Evolutionary conservation across 2,888 invertebrate species (phyloP), one percentile per base, ranked within the genome.

Genomic region (Peribatodes rhomboidaria): DNA sequence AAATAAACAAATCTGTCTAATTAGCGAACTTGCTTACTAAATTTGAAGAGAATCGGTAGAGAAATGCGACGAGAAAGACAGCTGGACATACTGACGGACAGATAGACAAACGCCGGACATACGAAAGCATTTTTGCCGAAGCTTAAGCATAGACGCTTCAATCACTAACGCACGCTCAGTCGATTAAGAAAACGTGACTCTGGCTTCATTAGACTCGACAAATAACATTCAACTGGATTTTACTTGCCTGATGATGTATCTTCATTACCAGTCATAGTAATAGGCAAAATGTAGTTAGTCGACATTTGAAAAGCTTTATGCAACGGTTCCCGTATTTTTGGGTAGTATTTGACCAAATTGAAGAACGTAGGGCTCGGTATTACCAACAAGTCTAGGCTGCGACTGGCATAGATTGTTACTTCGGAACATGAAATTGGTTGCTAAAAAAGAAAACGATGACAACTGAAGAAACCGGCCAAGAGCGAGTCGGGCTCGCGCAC

Each of bases 351-450:
- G 27, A 93, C 77, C 39, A 92, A 74, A 69, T 85, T 91, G 76
- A 92, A 90, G 71, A 93, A 93, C 0, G 87, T 89, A 65, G 87
- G 88, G 20, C 90, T 88, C 0, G 91, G 85, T 68, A 93, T 85
- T 8, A 87, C 88, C 11, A 93, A 74, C 49, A 93, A 73, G 68
- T 92, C 92, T 35, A 92, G 76, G 65, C 88, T 92, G n/a, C 92
- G 82, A 63, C 92, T 93, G 0, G 92, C 91, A 72, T 80, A 92
- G 65, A 93, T 88, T 14, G 92, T 78, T 16, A 92, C 91, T 63
- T 88, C 86, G 0, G 92, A 91, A 68, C 87, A 85, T 1, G 92
- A 84, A 67, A 87, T 77, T 3, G 87, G 76, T 88, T 91, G 86
- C 92, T 92, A 76, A 84, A 86, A 60, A 8, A 46, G 22, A 44